Evolutionary conservation across 2,797 vertebrate genomes (phyloP).

Genomic region (Myotis daubentonii): DNA sequence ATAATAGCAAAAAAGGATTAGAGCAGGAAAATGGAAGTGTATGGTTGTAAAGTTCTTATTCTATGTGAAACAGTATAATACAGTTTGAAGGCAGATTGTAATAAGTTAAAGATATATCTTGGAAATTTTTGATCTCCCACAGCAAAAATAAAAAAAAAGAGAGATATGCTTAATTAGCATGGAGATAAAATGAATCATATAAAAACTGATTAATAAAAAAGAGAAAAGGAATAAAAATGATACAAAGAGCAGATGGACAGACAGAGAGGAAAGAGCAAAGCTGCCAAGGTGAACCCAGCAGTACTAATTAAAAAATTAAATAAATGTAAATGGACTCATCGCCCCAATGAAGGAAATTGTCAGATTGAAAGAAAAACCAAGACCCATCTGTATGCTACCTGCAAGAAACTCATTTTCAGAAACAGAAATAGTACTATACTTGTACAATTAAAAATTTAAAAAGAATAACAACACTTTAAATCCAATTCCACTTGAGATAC

Average conservation of each 20-base stretch:
- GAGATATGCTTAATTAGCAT: neutral
- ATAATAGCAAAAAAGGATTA: neutral
- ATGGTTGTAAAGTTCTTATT: neutral
- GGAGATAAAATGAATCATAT: neutral
- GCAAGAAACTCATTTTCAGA: neutral
- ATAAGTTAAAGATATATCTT: neutral
- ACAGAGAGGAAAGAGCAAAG: neutral
- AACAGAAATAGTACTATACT: too few relatives aligned
- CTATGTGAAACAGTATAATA: neutral
- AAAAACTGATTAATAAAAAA: neutral
- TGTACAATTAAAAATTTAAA: neutral
- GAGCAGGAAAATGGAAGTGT: neutral
- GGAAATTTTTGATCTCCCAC: neutral
- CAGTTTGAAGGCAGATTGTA: neutral
- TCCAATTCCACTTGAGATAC: conserved; percentile 78
- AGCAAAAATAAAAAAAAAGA: neutral
- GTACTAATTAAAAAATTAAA: neutral
- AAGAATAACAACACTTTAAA: conserved; percentile 69
- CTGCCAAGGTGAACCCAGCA: neutral
- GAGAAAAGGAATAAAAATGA: neutral
- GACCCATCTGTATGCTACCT: neutral
- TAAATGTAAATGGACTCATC: neutral
- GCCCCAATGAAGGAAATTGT: neutral
- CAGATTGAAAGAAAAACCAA: neutral
- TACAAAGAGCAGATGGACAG: neutral